Evolutionary conservation across 2,797 vertebrate genomes (phyloP), one percentile per base, ranked within the genome.

Genomic region (Typhlichthys subterraneus): DNA sequence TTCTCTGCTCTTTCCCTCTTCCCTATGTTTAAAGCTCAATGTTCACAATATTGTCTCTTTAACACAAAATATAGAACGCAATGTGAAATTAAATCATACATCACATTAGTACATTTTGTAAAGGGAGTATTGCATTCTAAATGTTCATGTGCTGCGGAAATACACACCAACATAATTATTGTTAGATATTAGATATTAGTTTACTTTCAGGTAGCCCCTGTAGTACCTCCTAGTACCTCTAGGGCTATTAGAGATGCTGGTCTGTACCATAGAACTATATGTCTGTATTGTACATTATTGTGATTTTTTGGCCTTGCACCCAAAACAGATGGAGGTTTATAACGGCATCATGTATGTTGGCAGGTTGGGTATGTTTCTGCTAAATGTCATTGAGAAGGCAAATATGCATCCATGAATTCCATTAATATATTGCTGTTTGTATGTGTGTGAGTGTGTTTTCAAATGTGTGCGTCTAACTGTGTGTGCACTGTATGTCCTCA

Each of bases 251-350:
- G 38, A 42, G 9, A 42, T 9, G 2, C 8, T 10, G 38, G 38
- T 42, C 38, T 42, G 9, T 29, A 29, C 23, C 23, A 29, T 29
- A 29, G 23, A 29, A 29, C 23, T 29, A 29, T 29, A 29, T 29
- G 23, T 29, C 38, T 42, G 38, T 64, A 56, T 5, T 56, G 29
- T 49, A 47, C 17, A 50, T 33, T 45, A 29, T 45, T 6, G 31
- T 47, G 31, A 29, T 48, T 7, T 42, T 47, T 19, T 50, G 45
- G 47, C 45, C 13, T 15, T 10, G 1, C 29, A 50, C 49, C 17
- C 33, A 59, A 59, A 65, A 59, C 19, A 65, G 47, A 45, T 65
- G 1, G 38, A 12, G 65, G 29, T 55, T 61, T 54, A 52, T 59
- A 54, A 7, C 54, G 45, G 8, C 45, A n/a, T 46, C 29, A 29